Base-by-base conservation (phyloP, 2,113 vertebrate species). In the Cyprinodon brontotheroides region DNA sequence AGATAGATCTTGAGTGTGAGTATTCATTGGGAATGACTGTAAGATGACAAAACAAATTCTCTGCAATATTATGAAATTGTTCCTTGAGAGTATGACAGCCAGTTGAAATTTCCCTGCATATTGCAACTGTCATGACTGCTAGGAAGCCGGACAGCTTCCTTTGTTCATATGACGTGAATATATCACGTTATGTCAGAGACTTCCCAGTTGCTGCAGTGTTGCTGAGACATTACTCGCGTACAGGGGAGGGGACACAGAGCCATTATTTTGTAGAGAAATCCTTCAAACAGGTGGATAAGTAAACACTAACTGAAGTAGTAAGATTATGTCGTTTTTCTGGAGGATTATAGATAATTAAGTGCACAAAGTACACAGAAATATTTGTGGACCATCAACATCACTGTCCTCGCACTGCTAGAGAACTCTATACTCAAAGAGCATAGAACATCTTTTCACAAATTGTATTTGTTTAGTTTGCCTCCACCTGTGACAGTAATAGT, bases 261-360 rank as follows among this genome's bases (percentile, higher is more conserved):
- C 15, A 20, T 53, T 17, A 6, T 17, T 53, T 53, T 20, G 17
- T 45, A 68, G 66, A 53, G 29, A 68, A 53, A 50, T 22, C 64
- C 47, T 36, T 14, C 38, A 15, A 22, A 38, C 66, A 68, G 66
- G 29, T 68, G 66, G 66, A 36, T 53, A 15, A 68, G 48, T 68
- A 47, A 47, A 50, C 29, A 68, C 29, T 47, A 14, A 50, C 37
- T 36, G 38, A 38, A 38, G 50, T 36, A 38, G 15, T 68, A 50
- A 53, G 50, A 3, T 48, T 20, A 41, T 65, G 64, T 65, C 41
- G 22, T 65, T 65, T n/a, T 65, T 65, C 40, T 43, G 29, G 13
- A 47, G 43, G 40, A 45, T 65, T n/a, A n/a, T 65, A 41, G 15
- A 12, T 67, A 67, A 67, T 67, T 67, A 39, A 65, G 40, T 43